These are phyloP conservation scores for Eulemur mongoz DNA, from an alignment of 2,797 vertebrate genomes.

Conservation along the genomic window DNA sequence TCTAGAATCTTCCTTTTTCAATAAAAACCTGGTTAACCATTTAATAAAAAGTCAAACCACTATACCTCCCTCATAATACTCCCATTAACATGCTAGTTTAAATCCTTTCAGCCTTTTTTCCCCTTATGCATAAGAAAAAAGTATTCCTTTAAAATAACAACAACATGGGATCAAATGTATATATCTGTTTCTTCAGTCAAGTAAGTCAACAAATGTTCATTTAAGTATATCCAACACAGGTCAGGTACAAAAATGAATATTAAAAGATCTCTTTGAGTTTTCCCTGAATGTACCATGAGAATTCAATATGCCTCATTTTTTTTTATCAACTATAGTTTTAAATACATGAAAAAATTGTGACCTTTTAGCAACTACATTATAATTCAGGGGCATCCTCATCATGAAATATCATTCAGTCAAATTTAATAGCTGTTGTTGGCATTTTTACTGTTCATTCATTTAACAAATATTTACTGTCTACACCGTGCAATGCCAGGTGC, in stretches of 20 bases:
- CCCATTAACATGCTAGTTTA: background rate
- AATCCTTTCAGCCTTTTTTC: background rate
- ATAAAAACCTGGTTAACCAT: background rate
- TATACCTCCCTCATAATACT: conserved; percentile 4
- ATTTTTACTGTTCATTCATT: background rate
- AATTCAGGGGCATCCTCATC: background rate
- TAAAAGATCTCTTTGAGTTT: background rate
- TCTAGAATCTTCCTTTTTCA: background rate
- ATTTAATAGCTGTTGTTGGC: background rate
- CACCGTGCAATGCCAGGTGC: background rate
- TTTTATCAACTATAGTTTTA: background rate
- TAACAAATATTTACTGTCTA: background rate
- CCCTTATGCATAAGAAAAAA: background rate
- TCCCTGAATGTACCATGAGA: background rate
- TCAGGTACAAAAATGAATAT: background rate
- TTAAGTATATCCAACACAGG: background rate
- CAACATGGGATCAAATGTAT: background rate
- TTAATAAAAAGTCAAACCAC: background rate
- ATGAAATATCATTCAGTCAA: background rate
- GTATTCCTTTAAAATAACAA: background rate
- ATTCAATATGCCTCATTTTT: background rate
- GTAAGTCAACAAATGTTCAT: background rate
- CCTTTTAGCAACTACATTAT: background rate
- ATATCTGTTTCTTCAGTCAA: background rate
- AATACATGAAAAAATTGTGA: background rate